Percentiles rank a stretch among this genome's conserved stretches.
phyloP scores from a whole-genome alignment of 2,797 vertebrate genomes.

The Cyclura pinguis region DNA sequence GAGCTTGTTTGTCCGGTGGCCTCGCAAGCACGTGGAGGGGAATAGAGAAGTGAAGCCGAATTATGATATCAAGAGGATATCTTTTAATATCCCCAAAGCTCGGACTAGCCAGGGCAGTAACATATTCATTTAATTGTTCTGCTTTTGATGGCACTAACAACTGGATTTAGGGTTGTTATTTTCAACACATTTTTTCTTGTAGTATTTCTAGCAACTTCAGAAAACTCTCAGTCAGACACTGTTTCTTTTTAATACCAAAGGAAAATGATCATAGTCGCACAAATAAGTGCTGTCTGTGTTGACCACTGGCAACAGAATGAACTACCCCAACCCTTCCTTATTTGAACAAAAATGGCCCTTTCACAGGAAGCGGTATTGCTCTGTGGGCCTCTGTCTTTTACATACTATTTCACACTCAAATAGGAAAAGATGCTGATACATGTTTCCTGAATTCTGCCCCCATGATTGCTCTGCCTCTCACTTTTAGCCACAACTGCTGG shows the following conservation, averaged over 20 bases:
- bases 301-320: not conserved
- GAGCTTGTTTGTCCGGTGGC: too few species aligned
- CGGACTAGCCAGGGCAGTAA: too few species aligned
- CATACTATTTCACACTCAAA: slow-evolving; percentile 41
- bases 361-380: slow-evolving; percentile 48
- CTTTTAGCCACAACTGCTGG: not conserved
- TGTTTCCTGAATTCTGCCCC: slow-evolving; percentile 68
- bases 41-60: too few species aligned
- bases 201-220: not conserved
- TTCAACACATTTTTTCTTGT: too few species aligned
- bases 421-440: slow-evolving; percentile 68
- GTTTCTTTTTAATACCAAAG: not conserved
- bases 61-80: too few species aligned
- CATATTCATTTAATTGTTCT: too few species aligned
- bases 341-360: slow-evolving; percentile 26
- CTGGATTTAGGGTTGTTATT: too few species aligned
- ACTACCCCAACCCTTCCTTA: not conserved
- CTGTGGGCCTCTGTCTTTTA: slow-evolving; percentile 69
- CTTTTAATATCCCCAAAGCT: too few species aligned
- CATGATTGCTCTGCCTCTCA: slow-evolving; percentile 4
- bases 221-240: not conserved
- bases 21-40: too few species aligned
- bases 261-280: not conserved
- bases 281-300: not conserved
- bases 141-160: too few species aligned